These are phyloP conservation scores for Pollenia angustigena DNA, from an alignment of 2,888 invertebrate species.

Conservation along the genomic window DNA sequence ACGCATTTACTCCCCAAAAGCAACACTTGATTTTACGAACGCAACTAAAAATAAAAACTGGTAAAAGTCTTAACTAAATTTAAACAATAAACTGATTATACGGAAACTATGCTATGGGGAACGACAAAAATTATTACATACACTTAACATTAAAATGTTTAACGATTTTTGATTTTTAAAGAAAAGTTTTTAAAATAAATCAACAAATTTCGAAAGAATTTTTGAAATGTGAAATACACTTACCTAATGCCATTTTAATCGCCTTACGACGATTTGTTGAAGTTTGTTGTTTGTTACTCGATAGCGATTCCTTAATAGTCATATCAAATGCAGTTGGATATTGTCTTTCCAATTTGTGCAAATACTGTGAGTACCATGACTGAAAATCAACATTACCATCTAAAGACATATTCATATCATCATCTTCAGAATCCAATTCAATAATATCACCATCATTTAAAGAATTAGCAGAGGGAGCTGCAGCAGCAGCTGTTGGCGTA, in stretches of 20 bases:
- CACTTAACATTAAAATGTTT: no score
- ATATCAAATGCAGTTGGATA: constrained; percentile 90
- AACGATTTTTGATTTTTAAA: no score
- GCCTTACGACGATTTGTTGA: constrained; percentile 80
- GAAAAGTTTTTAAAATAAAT: no score
- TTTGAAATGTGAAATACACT: constrained; percentile 28
- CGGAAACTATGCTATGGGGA: no score
- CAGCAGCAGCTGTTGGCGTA: constrained; percentile 54
- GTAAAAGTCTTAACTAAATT: no score
- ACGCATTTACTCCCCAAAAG: no score
- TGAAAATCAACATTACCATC: constrained; percentile 57
- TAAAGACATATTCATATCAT: constrained; percentile 66
- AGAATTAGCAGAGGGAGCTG: background rate
- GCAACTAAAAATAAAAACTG: no score
- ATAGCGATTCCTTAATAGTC: constrained; percentile 87
- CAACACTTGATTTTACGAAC: no score
- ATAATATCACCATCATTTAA: constrained; percentile 80
- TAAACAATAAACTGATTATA: no score
- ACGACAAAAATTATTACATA: no score
- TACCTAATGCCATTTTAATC: constrained; percentile 83
- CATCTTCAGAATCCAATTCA: constrained; percentile 82
- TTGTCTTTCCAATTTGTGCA: constrained; percentile 88
- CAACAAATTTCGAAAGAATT: no score
- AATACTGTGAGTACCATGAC: constrained; percentile 86
- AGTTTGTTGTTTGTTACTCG: constrained; percentile 64